Conservation (phyloP, 2,797 vertebrate genomes). For the Heliangelus exortis region DNA sequence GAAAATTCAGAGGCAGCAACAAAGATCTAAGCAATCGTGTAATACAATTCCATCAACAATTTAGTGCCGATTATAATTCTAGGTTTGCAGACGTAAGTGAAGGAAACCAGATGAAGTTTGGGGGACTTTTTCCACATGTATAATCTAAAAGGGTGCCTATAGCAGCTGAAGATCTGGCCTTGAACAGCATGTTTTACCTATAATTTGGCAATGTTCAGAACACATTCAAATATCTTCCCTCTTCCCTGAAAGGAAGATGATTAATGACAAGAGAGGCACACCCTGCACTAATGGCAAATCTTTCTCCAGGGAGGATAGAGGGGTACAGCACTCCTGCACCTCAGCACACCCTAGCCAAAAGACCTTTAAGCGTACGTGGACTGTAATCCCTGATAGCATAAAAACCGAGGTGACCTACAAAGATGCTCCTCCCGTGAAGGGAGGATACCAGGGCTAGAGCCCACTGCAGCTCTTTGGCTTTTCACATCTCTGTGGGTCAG, state of each 20-base stretch:
- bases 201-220: neutral
- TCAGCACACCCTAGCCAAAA: neutral
- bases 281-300: neutral
- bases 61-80: conserved; percentile 50
- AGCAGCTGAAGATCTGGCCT: neutral
- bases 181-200: neutral
- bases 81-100: neutral
- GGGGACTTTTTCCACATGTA: neutral
- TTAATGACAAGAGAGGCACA: neutral
- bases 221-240: neutral
- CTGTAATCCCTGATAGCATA: neutral
- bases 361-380: neutral
- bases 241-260: neutral
- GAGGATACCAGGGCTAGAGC: neutral
- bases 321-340: neutral
- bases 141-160: neutral
- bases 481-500: neutral
- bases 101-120: neutral
- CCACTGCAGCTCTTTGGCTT: neutral
- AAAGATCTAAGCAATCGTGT: neutral
- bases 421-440: neutral
- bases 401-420: neutral
- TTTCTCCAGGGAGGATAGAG: neutral
- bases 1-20: conserved; percentile 9
- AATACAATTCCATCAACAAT: conserved; percentile 35